Conservation (phyloP, 2,797 vertebrate genomes). For the Glossophaga mutica region DNA sequence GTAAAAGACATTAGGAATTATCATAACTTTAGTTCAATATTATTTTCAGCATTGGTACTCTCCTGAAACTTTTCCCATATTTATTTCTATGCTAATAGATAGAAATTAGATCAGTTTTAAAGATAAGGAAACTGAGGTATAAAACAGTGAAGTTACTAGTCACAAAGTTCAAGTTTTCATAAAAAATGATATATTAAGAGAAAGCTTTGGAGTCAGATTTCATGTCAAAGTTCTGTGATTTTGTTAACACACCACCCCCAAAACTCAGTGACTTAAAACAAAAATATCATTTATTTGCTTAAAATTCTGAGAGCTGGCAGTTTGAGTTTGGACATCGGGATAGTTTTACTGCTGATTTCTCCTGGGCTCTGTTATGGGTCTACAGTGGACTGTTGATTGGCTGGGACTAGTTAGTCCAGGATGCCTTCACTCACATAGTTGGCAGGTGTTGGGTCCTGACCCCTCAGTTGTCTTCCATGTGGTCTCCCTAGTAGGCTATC, state of each 20-base stretch:
- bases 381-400: not conserved
- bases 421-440: not conserved
- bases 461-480: not conserved
- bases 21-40: not conserved
- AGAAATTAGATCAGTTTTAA: not conserved
- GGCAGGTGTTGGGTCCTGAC: not conserved
- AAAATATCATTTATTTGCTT: not conserved
- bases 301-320: not conserved
- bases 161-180: not conserved
- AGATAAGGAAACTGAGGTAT: not conserved
- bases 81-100: not conserved
- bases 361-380: not conserved
- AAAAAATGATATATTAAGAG: not conserved
- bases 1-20: not conserved
- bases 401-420: not conserved
- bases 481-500: not conserved
- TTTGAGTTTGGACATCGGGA: not conserved
- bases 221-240: not conserved
- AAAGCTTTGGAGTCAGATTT: not conserved
- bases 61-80: not conserved
- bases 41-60: not conserved
- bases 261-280: not conserved
- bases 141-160: not conserved
- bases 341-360: not conserved
- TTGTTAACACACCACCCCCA: not conserved